Conservation (phyloP, 2,113 vertebrate genomes). For the Albula goreensis region DNA sequence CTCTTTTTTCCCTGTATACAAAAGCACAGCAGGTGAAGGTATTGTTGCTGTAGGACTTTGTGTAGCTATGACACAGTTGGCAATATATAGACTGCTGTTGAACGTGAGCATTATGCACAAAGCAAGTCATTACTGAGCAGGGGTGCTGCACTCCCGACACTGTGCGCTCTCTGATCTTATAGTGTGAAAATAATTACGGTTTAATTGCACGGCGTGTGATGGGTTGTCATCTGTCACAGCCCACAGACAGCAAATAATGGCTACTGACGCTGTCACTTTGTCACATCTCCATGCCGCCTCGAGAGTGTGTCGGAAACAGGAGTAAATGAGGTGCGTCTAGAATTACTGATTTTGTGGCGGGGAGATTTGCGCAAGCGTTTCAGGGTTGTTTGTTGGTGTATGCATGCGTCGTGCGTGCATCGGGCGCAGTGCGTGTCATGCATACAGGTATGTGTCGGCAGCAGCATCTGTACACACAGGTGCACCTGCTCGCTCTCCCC, state of each 20-base stretch:
- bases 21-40: not conserved
- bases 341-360: not conserved
- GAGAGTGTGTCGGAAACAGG: conserved; percentile 4
- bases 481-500: not conserved
- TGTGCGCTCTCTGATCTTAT: conserved; percentile 39
- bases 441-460: no score
- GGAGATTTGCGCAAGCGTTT: not conserved
- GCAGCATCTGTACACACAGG: not conserved
- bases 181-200: conserved; percentile 49
- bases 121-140: conserved; percentile 22
- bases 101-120: not conserved
- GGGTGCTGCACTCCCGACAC: conserved; percentile 37
- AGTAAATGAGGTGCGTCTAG: not conserved
- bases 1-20: not conserved
- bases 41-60: not conserved
- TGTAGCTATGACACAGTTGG: not conserved
- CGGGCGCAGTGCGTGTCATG: not conserved
- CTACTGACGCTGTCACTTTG: conserved; percentile 47
- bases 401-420: not conserved
- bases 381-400: not conserved
- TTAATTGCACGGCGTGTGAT: conserved; percentile 48
- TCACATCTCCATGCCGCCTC: conserved; percentile 17
- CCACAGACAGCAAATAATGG: conserved; percentile 48
- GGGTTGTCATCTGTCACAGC: conserved; percentile 46
- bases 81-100: not conserved